phyloP scores from a whole-genome alignment of 2,113 vertebrate species.

The Glaucomys volans region DNA sequence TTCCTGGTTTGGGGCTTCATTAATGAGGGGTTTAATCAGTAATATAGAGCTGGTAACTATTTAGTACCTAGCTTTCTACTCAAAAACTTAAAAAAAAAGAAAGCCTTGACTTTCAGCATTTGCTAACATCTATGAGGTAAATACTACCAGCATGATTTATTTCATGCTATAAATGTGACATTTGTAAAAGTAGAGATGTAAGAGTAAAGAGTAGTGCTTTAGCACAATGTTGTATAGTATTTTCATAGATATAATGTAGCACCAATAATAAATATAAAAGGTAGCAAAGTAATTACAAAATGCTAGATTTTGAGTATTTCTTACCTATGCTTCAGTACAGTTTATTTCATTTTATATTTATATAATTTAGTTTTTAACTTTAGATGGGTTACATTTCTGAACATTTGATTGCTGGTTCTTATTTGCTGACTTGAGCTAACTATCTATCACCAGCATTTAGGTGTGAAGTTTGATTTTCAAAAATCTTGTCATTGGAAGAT shows the following conservation, averaged over 20 bases:
- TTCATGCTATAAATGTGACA: background rate
- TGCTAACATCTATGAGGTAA: background rate
- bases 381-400: conserved; percentile 5
- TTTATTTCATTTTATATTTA: background rate
- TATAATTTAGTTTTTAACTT: background rate
- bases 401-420: background rate
- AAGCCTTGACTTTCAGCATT: background rate
- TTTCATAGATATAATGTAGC: background rate
- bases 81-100: background rate
- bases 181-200: background rate
- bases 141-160: background rate
- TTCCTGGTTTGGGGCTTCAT: background rate
- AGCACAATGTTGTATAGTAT: background rate
- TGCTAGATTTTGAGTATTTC: background rate
- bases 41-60: background rate
- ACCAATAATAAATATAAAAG: background rate
- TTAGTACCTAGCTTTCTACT: background rate
- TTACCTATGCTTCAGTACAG: background rate
- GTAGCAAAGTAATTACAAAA: background rate
- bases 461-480: conserved; percentile 4
- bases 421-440: background rate
- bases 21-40: background rate
- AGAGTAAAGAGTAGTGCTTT: background rate
- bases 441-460: background rate
- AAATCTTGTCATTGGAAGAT: background rate